Conservation (phyloP, 1,140 invertebrate species). For the Varroa destructor region DNA sequence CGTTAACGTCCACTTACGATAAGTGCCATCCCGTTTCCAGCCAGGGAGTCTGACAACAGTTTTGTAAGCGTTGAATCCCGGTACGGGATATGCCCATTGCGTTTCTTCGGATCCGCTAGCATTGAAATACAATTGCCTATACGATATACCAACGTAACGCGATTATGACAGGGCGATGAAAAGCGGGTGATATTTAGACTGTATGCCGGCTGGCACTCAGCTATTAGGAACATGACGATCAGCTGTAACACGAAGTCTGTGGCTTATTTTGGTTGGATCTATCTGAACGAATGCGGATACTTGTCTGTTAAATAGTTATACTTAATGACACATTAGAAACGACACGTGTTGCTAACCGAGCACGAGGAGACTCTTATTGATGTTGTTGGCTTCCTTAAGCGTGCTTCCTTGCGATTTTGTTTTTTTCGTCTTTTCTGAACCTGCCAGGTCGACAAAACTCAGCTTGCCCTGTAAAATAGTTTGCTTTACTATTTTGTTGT, state of each 20-base stretch:
- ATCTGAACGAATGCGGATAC: too few relatives aligned
- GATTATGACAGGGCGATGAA: not conserved
- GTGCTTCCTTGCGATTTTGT: constrained; percentile 81
- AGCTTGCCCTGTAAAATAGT: constrained; percentile 58
- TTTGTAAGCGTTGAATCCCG: constrained; percentile 84
- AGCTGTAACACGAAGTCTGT: too few relatives aligned
- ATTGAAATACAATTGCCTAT: constrained; percentile 83
- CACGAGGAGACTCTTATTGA: constrained; percentile 90
- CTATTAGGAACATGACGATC: not conserved
- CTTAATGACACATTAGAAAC: too few relatives aligned
- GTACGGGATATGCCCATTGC: constrained; percentile 70
- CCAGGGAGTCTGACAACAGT: constrained; percentile 77
- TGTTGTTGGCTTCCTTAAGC: constrained; percentile 82
- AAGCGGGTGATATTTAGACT: not conserved
- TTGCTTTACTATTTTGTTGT: constrained; percentile 54
- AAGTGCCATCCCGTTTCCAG: constrained; percentile 78
- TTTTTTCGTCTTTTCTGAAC: constrained; percentile 83
- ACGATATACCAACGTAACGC: constrained; percentile 33
- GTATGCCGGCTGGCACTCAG: not conserved
- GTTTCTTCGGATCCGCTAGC: constrained; percentile 63
- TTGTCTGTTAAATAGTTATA: too few relatives aligned
- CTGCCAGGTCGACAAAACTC: constrained; percentile 85
- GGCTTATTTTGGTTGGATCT: too few relatives aligned
- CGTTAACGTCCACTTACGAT: constrained; percentile 52
- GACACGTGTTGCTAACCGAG: constrained; percentile 49